Base-by-base conservation (phyloP, 2,113 vertebrate genomes). In the Nansenia antarctica region DNA sequence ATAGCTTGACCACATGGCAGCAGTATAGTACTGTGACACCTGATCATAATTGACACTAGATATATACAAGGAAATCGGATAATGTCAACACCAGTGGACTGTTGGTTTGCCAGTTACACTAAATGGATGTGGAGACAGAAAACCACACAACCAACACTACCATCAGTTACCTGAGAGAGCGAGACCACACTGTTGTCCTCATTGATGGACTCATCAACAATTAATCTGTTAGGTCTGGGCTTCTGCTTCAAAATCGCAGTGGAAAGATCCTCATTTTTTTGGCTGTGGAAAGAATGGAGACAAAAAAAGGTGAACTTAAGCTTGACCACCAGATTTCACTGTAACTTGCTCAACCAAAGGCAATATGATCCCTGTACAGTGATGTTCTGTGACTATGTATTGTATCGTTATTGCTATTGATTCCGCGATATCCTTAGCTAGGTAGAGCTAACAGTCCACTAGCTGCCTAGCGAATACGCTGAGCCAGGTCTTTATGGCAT, bases 101-200 rank as follows among this genome's bases (percentile, higher is more conserved):
- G n/a, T n/a, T n/a, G n/a, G n/a, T n/a, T n/a, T n/a, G n/a, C n/a
- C n/a, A n/a, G n/a, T n/a, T n/a, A 32, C 7, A 65, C 35, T 11
- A 24, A 42, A 59, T n/a, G n/a, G n/a, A n/a, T 26, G 53, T 64
- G 49, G 35, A 57, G 27, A 26, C 26, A 42, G n/a, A 1, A 15
- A 14, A 42, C n/a, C 3, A 42, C n/a, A 65, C n/a, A 30, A 20
- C 0, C 7, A 5, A n/a, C 9, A 7, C 3, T 20, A 20, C 20
- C 2, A 30, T 32, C 30, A 22, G 39, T 9, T 82, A 99, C 97
- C 96, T 99, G 97, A 74, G 97, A 99, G 72, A 99, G 93, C 1
- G 97, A 98, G 60, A 99, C 97, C 76, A 99, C 97, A 65, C 97
- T 99, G 91, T 99, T 99, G 90, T 99, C 97, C 91, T 99, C 97